These are phyloP conservation scores for Campoletis raptor DNA, from an alignment of 2,888 invertebrate species.

Conservation along the genomic window DNA sequence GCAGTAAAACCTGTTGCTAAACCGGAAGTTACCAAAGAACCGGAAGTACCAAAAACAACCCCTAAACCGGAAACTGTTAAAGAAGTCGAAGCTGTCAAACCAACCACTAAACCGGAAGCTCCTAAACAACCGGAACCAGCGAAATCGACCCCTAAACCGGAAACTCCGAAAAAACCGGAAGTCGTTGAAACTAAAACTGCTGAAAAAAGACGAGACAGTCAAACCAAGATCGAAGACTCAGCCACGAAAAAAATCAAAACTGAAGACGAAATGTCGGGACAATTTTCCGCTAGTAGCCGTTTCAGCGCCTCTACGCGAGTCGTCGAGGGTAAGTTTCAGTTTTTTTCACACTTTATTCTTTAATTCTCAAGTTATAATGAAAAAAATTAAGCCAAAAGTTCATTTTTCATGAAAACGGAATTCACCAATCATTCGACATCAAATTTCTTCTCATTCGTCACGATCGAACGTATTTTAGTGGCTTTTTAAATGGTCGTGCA, in stretches of 20 bases:
- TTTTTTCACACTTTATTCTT: background rate
- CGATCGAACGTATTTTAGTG: constrained; percentile 21
- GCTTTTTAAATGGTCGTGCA: constrained; percentile 31
- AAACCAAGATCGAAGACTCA: constrained; percentile 69
- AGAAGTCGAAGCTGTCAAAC: constrained; percentile 66
- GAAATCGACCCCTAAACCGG: constrained; percentile 21
- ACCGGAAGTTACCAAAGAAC: constrained; percentile 58
- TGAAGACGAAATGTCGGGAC: constrained; percentile 82
- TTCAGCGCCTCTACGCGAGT: constrained; percentile 88
- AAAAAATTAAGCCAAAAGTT: background rate
- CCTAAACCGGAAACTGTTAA: constrained; percentile 66
- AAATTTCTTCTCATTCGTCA: constrained; percentile 34
- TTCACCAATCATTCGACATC: constrained; percentile 3
- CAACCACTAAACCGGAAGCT: constrained; percentile 61
- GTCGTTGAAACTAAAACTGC: constrained; percentile 68
- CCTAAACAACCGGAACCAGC: constrained; percentile 57
- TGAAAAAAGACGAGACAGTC: constrained; percentile 74
- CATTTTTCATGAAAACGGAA: background rate
- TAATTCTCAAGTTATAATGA: background rate
- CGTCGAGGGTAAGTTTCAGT: constrained; percentile 86
- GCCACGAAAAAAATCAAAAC: constrained; percentile 76
- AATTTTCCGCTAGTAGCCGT: constrained; percentile 86
- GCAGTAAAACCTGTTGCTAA: constrained; percentile 69
- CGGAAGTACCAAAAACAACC: constrained; percentile 58
- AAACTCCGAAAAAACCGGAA: constrained; percentile 54